Conservation (phyloP, 2,797 vertebrate genomes). For the Phoebastria nigripes region DNA sequence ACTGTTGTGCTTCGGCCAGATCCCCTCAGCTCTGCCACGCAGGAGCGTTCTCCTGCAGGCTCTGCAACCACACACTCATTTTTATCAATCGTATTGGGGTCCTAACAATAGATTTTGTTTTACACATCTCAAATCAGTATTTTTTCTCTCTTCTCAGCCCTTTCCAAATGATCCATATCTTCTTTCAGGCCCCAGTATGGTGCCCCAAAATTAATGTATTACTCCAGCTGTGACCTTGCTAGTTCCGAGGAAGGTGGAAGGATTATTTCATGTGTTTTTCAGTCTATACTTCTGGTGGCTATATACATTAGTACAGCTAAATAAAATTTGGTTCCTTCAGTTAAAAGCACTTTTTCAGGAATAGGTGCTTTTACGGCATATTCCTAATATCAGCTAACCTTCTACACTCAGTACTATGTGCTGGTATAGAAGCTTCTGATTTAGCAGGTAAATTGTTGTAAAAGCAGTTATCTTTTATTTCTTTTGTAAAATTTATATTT, state of each 20-base stretch:
- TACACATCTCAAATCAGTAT: neutral
- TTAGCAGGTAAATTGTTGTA: neutral
- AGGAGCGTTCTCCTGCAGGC: neutral
- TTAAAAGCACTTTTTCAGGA: neutral
- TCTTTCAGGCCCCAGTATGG: neutral
- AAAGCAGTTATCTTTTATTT: neutral
- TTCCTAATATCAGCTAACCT: neutral
- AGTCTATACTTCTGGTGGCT: neutral
- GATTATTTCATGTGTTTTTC: neutral
- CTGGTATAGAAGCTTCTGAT: neutral
- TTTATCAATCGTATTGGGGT: neutral
- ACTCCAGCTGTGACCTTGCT: neutral
- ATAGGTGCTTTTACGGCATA: neutral
- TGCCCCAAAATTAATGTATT: neutral
- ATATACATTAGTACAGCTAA: neutral
- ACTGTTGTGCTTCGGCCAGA: rapidly evolving
- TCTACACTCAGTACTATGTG: neutral
- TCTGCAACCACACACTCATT: neutral
- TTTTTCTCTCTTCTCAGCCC: neutral
- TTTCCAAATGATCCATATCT: neutral
- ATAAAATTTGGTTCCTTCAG: neutral
- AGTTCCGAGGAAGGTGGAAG: neutral
- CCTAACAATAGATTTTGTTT: neutral
- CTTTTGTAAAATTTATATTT: neutral
- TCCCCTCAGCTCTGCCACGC: neutral